phyloP scores from a whole-genome alignment of 2,888 invertebrate species.

The Eremobia ochroleuca region DNA sequence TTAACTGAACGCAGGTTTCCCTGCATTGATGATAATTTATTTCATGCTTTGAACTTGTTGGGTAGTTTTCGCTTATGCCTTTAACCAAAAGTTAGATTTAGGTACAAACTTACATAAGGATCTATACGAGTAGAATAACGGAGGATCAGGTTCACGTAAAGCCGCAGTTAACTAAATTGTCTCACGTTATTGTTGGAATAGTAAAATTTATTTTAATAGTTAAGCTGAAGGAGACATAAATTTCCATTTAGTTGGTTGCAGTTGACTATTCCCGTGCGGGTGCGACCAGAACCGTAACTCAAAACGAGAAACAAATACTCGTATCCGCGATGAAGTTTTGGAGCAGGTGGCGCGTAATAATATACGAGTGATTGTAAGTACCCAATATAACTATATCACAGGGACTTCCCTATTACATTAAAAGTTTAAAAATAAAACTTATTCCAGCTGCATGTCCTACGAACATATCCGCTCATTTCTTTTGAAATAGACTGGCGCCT shows the following conservation, averaged over 20 bases:
- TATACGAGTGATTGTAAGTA: constrained; percentile 63
- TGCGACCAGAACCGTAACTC: constrained; percentile 77
- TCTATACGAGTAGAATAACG: constrained; percentile 4
- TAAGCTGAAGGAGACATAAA: constrained; percentile 79
- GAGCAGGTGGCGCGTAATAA: constrained; percentile 80
- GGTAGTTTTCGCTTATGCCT: constrained; percentile 19
- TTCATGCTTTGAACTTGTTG: constrained; percentile 45
- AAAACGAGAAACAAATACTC: constrained; percentile 79
- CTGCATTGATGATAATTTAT: constrained; percentile 53
- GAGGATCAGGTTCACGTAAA: constrained; percentile 26
- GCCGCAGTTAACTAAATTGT: constrained; percentile 49
- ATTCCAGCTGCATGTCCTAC: constrained; percentile 11
- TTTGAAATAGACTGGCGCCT: constrained; percentile 45
- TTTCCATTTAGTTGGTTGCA: constrained; percentile 82
- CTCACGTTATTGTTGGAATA: constrained; percentile 59
- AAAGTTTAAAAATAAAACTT: constrained; percentile 31
- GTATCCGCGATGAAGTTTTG: constrained; percentile 77
- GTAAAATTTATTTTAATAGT: constrained; percentile 70
- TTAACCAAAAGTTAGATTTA: constrained; percentile 12
- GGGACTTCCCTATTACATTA: constrained; percentile 18
- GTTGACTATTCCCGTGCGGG: constrained; percentile 73
- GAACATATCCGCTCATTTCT: constrained; percentile 41
- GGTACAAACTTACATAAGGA: constrained; percentile 1
- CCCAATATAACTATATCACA: constrained; percentile 34
- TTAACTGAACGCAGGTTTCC: constrained; percentile 22